These are phyloP conservation scores for Calliopum simillimum DNA, from an alignment of 2,888 invertebrate genomes.

Conservation along the genomic window DNA sequence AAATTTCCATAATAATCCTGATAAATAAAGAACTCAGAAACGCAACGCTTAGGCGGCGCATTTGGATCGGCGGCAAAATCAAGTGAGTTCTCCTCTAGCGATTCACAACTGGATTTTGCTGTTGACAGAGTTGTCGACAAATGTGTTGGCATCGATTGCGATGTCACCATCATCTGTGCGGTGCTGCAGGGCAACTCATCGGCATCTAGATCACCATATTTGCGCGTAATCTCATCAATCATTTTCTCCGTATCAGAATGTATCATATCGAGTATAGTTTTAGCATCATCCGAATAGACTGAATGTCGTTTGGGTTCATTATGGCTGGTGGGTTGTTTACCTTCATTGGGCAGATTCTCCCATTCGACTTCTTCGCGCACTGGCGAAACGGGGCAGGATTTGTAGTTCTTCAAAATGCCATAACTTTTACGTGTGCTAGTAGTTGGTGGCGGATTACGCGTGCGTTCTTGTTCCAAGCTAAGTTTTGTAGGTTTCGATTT, in stretches of 20 bases:
- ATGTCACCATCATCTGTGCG: constrained; percentile 51
- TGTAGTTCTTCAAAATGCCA: constrained; percentile 76
- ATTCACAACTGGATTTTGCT: constrained; percentile 74
- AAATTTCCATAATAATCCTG: constrained; percentile 65
- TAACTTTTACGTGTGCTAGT: constrained; percentile 63
- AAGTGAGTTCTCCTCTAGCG: constrained; percentile 74
- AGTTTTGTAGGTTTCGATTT: constrained; percentile 10
- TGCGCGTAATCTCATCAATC: constrained; percentile 75
- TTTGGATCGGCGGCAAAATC: constrained; percentile 50
- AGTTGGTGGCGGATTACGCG: constrained; percentile 47
- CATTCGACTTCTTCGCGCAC: constrained; percentile 83
- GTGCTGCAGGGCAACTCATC: constrained; percentile 47
- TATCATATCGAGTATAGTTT: constrained; percentile 73
- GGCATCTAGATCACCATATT: constrained; percentile 73
- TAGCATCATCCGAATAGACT: constrained; percentile 69
- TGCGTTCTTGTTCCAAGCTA: constrained; percentile 22
- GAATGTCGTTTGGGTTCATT: constrained; percentile 65
- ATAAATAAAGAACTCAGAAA: constrained; percentile 83
- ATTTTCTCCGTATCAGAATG: constrained; percentile 75
- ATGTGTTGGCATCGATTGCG: constrained; percentile 61
- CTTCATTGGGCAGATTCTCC: constrained; percentile 67
- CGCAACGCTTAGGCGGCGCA: constrained; percentile 70
- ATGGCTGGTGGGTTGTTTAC: constrained; percentile 50
- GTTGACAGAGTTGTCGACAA: constrained; percentile 69
- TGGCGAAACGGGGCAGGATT: constrained; percentile 85